Evolutionary conservation across 1,140 invertebrate species (phyloP).

Genomic region (Ephestia elutella): DNA sequence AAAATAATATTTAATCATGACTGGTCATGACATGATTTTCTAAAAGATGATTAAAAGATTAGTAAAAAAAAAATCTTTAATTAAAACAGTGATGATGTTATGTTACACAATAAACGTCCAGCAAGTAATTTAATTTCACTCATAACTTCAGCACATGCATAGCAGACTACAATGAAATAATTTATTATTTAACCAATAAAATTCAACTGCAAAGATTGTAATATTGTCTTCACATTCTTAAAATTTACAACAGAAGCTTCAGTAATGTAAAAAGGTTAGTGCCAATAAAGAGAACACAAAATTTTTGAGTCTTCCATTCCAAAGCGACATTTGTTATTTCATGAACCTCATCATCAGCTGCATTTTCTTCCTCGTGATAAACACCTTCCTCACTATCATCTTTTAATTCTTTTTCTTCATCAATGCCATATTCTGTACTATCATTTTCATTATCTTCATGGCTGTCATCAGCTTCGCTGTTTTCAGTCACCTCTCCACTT

Average conservation of each 20-base stretch:
- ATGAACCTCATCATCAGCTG: conserved; percentile 26
- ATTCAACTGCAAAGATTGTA: too few relatives aligned
- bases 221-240: neutral
- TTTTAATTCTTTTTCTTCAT: conserved; percentile 21
- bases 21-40: too few relatives aligned
- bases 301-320: neutral
- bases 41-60: too few relatives aligned
- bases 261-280: conserved; percentile 40
- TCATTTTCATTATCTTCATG: neutral
- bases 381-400: conserved; percentile 28
- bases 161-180: too few relatives aligned
- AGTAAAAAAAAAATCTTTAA: neutral
- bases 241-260: conserved; percentile 22
- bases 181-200: too few relatives aligned
- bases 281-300: conserved; percentile 35
- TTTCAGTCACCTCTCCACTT: conserved; percentile 7
- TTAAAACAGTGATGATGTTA: too few relatives aligned
- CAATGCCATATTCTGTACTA: neutral
- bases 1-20: too few relatives aligned
- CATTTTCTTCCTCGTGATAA: conserved; percentile 33
- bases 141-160: too few relatives aligned
- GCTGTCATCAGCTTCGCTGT: neutral
- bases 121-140: too few relatives aligned
- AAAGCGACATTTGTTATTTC: conserved; percentile 11
- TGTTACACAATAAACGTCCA: too few relatives aligned